Conservation (phyloP, 2,797 vertebrate species). For the Petrocephalus schoutedeni region DNA sequence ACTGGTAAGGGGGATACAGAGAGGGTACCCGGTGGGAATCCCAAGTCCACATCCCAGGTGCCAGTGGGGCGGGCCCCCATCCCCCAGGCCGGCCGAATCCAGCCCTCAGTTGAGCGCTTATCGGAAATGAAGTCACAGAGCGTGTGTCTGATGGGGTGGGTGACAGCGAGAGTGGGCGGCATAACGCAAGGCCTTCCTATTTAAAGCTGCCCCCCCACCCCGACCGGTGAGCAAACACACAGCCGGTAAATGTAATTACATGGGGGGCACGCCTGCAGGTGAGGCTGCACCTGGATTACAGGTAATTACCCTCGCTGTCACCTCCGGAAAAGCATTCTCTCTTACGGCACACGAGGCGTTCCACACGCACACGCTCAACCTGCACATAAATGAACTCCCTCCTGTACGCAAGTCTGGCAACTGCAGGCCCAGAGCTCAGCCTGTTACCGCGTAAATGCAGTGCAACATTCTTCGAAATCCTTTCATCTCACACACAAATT, state of each 20-base stretch:
- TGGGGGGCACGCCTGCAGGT: slow-evolving; percentile 30
- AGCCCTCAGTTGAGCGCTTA: neutral
- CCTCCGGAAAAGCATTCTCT: neutral
- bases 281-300: slow-evolving; percentile 33
- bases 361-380: neutral
- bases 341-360: neutral
- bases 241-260: neutral
- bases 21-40: neutral
- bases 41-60: neutral
- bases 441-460: neutral
- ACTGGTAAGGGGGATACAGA: neutral
- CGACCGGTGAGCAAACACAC: neutral
- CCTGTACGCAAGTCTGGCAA: neutral
- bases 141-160: neutral
- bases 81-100: neutral
- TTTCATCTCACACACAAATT: neutral
- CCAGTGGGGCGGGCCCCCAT: neutral
- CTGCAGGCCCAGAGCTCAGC: neutral
- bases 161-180: neutral
- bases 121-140: neutral
- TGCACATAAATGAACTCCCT: neutral
- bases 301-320: slow-evolving; percentile 36
- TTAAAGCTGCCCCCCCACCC: neutral
- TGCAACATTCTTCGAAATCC: neutral
- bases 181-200: neutral